A percentile compares a stretch with the other conserved stretches of the same genome.
phyloP scores from a whole-genome alignment of 1,140 invertebrate species.

The Dinothrombium tinctorium region DNA sequence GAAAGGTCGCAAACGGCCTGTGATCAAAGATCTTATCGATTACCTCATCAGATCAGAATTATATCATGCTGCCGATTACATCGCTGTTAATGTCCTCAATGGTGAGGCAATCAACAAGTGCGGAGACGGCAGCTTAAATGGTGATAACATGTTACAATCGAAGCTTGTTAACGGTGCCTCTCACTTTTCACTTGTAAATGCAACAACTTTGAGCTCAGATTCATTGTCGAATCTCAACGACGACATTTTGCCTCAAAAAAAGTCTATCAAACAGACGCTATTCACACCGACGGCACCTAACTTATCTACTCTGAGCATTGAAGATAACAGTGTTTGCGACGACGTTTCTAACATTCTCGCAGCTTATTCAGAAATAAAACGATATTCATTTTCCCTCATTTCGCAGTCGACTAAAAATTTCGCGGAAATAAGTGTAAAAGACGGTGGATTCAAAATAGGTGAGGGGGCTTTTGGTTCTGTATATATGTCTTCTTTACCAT shows the following conservation, averaged over 20 bases:
- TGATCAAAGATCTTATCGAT: constrained; percentile 11
- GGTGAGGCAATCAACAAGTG: neutral
- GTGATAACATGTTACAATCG: neutral
- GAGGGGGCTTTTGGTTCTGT: constrained; percentile 16
- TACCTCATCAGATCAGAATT: constrained; percentile 10
- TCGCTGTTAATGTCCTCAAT: constrained; percentile 1
- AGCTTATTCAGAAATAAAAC: neutral
- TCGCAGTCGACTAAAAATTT: constrained; percentile 11
- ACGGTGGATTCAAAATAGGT: constrained; percentile 15
- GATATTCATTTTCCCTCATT: constrained; percentile 7
- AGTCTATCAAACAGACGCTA: neutral
- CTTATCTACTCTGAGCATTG: neutral
- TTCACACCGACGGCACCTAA: neutral
- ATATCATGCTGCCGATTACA: constrained; percentile 11
- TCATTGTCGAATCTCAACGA: too few relatives aligned
- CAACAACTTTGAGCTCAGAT: too few relatives aligned
- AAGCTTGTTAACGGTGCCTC: neutral
- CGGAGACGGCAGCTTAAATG: neutral
- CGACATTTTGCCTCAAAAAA: neutral
- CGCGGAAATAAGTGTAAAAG: neutral
- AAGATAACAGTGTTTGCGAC: neutral
- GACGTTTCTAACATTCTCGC: neutral
- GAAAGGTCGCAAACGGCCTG: constrained; percentile 11
- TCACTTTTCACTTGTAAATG: too few relatives aligned
- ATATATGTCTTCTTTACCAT: constrained; percentile 9